Conservation (phyloP, 2,113 vertebrate species). For the human (Homo sapiens) region GRCh38 chr11:9420501-9421000, state of each 20-base stretch:
- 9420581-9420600: constrained; percentile 49
- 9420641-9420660: constrained; percentile 98
- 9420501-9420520: constrained; percentile 88
- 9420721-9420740: not conserved
- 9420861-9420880: not conserved
- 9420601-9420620: constrained; percentile 90
- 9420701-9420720: constrained; percentile 50
- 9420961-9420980: not conserved
- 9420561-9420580: not conserved
- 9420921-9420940: not conserved
- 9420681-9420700: constrained; percentile 97
- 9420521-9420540: not conserved
- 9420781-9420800: not conserved
- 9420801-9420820: not conserved
- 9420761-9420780: not conserved
- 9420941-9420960: not conserved
- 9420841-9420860: not conserved
- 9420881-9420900: not conserved
- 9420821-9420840: not conserved
- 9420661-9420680: constrained; percentile 98
- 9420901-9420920: not conserved
- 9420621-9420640: constrained; percentile 99
- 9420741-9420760: constrained; percentile 11
- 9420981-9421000: no score
- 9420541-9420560: not conserved